phyloP scores from a whole-genome alignment of 1,140 invertebrate species.

The Lepidurus packardi region DNA sequence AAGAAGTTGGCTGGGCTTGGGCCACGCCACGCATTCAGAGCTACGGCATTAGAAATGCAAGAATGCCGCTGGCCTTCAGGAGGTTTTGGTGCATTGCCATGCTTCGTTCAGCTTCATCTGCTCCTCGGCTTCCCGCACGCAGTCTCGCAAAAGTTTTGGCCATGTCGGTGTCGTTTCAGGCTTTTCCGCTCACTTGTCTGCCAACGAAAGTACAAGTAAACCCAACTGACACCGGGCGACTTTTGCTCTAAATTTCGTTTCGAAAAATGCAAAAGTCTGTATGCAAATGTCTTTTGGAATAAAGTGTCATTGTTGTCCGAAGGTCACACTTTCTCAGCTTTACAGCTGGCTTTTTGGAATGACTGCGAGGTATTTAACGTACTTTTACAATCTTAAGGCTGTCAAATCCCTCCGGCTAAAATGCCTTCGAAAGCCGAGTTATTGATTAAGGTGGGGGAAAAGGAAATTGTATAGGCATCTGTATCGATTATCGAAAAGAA shows the following conservation, averaged over 20 bases:
- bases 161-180: slow-evolving; percentile 13
- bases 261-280: neutral
- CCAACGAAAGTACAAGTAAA: slow-evolving; percentile 19
- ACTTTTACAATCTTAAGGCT: too few species aligned
- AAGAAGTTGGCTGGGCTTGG: slow-evolving; percentile 14
- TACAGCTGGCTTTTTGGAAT: neutral
- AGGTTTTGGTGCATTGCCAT: slow-evolving; percentile 21
- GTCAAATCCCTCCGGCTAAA: neutral
- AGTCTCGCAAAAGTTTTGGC: neutral
- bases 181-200: neutral
- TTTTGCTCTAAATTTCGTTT: neutral
- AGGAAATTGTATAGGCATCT: neutral
- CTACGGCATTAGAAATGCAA: slow-evolving; percentile 21
- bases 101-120: slow-evolving; percentile 13
- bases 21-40: slow-evolving; percentile 20
- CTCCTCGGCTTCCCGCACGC: neutral
- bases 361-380: neutral
- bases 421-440: neutral
- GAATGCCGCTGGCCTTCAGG: slow-evolving; percentile 20
- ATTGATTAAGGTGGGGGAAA: neutral
- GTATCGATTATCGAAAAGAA: neutral
- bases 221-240: neutral
- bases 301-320: too few species aligned
- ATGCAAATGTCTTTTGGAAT: neutral
- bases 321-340: neutral